Conservation (phyloP, 1,140 invertebrate genomes). For the Yoshiicerus persimilis region DNA sequence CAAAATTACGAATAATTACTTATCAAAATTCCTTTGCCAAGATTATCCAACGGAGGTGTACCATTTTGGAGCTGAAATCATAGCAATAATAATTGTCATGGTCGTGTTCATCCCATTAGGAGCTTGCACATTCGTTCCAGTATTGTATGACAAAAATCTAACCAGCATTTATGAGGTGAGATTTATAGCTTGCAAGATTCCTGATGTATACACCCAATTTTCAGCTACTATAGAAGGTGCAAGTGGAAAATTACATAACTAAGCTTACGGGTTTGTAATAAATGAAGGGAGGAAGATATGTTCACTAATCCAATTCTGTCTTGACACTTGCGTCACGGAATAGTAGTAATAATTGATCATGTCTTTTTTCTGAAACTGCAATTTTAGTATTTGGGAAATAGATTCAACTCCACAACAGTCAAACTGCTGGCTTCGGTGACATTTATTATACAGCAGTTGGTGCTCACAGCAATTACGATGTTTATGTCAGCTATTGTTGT, state of each 20-base stretch:
- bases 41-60: constrained; percentile 26
- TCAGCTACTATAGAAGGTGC: background rate
- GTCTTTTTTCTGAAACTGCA: background rate
- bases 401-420: constrained; percentile 26
- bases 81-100: constrained; percentile 5
- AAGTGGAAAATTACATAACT: background rate
- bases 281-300: background rate
- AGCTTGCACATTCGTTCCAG: constrained; percentile 29
- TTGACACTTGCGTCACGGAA: background rate
- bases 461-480: background rate
- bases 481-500: constrained; percentile 3
- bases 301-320: background rate
- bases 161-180: constrained; percentile 37
- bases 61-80: constrained; percentile 28
- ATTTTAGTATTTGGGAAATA: constrained; percentile 34
- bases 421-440: constrained; percentile 15
- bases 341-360: background rate
- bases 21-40: background rate
- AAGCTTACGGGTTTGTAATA: background rate
- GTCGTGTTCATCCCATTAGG: constrained; percentile 28
- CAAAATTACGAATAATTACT: background rate
- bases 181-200: too few species aligned
- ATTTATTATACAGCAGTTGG: constrained; percentile 26
- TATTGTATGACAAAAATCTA: constrained; percentile 35
- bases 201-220: too few species aligned